A percentile compares a stretch with the other conserved stretches of the same genome.
Evolutionary conservation across 2,113 vertebrate species (phyloP).

Genomic region (Carassius gibelio): DNA sequence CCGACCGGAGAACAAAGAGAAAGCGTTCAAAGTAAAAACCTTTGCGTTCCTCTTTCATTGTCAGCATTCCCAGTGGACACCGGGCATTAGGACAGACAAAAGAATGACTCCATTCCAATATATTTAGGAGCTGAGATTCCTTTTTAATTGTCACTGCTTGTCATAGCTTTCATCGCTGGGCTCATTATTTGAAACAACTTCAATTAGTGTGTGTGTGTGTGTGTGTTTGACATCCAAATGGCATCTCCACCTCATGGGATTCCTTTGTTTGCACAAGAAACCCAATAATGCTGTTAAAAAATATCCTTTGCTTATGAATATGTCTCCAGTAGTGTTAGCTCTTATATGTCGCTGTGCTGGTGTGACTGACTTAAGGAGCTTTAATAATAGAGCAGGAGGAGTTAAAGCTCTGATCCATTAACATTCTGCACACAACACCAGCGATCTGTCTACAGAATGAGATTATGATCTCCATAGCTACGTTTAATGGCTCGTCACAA

Average conservation of each 20-base stretch:
- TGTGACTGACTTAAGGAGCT: conserved; percentile 31
- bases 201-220: conserved; percentile 43
- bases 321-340: conserved; percentile 54
- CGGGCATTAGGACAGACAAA: conserved; percentile 54
- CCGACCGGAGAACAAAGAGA: conserved; percentile 1
- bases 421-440: conserved; percentile 64
- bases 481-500: not conserved
- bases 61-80: conserved; percentile 47
- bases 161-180: conserved; percentile 59
- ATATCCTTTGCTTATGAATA: conserved; percentile 58
- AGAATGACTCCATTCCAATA: conserved; percentile 61
- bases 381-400: conserved; percentile 28
- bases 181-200: conserved; percentile 63
- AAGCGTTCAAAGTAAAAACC: conserved; percentile 51
- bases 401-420: conserved; percentile 62
- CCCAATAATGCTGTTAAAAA: conserved; percentile 64
- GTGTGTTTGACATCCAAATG: conserved; percentile 53
- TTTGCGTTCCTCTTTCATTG: conserved; percentile 49
- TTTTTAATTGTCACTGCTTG: conserved; percentile 75
- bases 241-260: conserved; percentile 60
- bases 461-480: not conserved
- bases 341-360: conserved; percentile 48
- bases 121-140: conserved; percentile 60
- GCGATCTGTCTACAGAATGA: not conserved
- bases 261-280: conserved; percentile 62